These are phyloP conservation scores for Chaetoderma sp. DNA, from an alignment of 2,888 invertebrate species.

Conservation along the genomic window DNA sequence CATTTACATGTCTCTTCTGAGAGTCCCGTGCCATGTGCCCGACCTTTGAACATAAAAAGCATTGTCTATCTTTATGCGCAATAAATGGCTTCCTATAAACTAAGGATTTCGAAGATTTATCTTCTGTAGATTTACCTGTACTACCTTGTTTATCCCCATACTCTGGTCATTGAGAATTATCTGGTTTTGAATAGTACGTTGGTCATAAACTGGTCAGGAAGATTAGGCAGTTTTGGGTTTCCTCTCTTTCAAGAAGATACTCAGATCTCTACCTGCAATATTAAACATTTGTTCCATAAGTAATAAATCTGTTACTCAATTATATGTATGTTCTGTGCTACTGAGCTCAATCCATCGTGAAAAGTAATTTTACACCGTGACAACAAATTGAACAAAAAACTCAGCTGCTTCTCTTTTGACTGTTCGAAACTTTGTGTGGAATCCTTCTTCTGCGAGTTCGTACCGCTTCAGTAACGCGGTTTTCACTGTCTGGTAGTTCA, in stretches of 20 bases:
- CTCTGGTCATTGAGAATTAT: too few relatives aligned
- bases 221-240: conserved; percentile 9
- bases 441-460: conserved; percentile 8
- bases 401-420: not conserved
- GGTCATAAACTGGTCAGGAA: conserved; percentile 20
- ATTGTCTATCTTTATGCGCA: not conserved
- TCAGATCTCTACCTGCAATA: conserved; percentile 3
- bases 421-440: not conserved
- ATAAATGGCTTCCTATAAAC: not conserved
- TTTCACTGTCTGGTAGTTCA: conserved; percentile 1
- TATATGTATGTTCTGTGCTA: too few relatives aligned
- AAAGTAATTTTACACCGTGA: not conserved
- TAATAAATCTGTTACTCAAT: too few relatives aligned
- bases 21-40: not conserved
- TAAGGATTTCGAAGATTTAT: too few relatives aligned
- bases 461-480: not conserved
- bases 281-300: conserved; percentile 17
- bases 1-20: conserved; percentile 4
- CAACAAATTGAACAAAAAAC: not conserved
- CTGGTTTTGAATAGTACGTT: too few relatives aligned
- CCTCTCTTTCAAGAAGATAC: conserved; percentile 27
- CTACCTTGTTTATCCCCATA: too few relatives aligned
- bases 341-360: not conserved
- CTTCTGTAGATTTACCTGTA: too few relatives aligned
- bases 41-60: conserved; percentile 2